phyloP scores from a whole-genome alignment of 1,140 invertebrate species.

The Drosophila dunni region DNA sequence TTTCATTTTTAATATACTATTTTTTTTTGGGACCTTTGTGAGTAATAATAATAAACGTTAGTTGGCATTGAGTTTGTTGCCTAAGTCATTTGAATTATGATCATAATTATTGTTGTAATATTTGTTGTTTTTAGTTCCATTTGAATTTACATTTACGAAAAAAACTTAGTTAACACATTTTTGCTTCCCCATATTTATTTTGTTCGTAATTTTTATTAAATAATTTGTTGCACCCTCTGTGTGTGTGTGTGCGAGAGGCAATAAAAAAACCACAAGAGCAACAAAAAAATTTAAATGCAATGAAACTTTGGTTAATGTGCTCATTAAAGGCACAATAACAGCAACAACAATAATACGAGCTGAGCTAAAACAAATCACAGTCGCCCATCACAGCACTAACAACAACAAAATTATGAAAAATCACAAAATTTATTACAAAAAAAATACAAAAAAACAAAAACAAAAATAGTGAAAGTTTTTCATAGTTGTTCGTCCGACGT shows the following conservation, averaged over 20 bases:
- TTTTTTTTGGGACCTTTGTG: conserved; percentile 9
- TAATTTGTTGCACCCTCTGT: too few species aligned
- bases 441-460: conserved; percentile 16
- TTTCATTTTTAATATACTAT: not conserved
- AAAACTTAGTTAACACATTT: conserved; percentile 23
- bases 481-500: conserved; percentile 46
- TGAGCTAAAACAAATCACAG: conserved; percentile 41
- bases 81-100: conserved; percentile 22
- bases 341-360: conserved; percentile 38
- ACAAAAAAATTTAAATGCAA: conserved; percentile 68
- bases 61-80: conserved; percentile 51
- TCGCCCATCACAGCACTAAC: conserved; percentile 37
- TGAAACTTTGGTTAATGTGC: conserved; percentile 65
- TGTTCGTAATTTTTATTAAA: not conserved
- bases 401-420: conserved; percentile 73
- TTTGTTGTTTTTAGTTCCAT: conserved; percentile 3
- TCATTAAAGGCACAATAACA: conserved; percentile 57
- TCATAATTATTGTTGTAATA: conserved; percentile 8
- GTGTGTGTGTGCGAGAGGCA: too few species aligned
- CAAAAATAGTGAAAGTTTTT: conserved; percentile 71
- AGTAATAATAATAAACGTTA: conserved; percentile 18
- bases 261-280: not conserved
- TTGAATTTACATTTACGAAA: conserved; percentile 24
- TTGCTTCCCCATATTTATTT: not conserved
- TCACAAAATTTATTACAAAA: conserved; percentile 72